These are phyloP conservation scores for Dreissena rostriformis DNA, from an alignment of 1,140 invertebrate species.

Conservation along the genomic window DNA sequence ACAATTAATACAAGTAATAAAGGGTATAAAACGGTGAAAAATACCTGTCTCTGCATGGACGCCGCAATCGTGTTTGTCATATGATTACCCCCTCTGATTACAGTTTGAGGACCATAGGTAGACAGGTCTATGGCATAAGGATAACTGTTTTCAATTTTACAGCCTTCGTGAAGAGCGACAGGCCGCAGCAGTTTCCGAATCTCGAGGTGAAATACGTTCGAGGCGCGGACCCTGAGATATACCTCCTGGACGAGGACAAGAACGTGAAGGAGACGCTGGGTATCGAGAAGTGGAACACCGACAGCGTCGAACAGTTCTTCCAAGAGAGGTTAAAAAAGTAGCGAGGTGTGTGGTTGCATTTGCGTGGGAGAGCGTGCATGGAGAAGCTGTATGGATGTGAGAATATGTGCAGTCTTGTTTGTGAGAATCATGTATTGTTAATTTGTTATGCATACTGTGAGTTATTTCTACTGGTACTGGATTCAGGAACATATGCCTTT, in stretches of 20 bases:
- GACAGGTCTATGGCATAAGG: background rate
- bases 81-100: too few relatives aligned
- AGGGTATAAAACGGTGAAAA: too few relatives aligned
- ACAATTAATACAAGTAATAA: too few relatives aligned
- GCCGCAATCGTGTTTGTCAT: too few relatives aligned
- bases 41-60: too few relatives aligned
- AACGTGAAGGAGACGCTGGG: constrained; percentile 86
- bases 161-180: constrained; percentile 96
- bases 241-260: constrained; percentile 88
- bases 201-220: constrained; percentile 94
- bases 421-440: background rate
- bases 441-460: background rate
- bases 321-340: constrained; percentile 88
- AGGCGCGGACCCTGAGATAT: constrained; percentile 95
- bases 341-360: background rate
- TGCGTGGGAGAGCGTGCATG: background rate
- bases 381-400: constrained; percentile 1
- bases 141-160: constrained; percentile 34
- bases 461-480: background rate
- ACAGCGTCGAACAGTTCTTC: constrained; percentile 96
- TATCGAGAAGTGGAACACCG: constrained; percentile 98
- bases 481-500: background rate
- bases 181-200: constrained; percentile 93
- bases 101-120: too few relatives aligned
- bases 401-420: background rate